Conservation (phyloP, 2,797 vertebrate species). For the Anisognathus igniventris region DNA sequence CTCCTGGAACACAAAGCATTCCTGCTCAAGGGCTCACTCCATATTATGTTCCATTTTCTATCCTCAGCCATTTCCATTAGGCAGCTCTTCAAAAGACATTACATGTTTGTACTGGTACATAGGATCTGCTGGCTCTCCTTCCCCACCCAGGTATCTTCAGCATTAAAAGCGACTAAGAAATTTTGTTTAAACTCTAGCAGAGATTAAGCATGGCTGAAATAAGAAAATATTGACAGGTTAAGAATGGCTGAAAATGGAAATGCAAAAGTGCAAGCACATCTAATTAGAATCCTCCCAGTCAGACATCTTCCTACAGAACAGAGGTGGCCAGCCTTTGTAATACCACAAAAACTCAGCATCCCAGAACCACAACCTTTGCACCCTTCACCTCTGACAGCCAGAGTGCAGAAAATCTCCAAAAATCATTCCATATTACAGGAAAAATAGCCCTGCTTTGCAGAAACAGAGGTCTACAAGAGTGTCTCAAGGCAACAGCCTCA, state of each 20-base stretch:
- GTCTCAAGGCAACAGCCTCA: background rate
- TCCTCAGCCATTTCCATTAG: slow-evolving; percentile 48
- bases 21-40: slow-evolving; percentile 44
- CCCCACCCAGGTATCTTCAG: background rate
- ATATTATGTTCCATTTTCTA: slow-evolving; percentile 59
- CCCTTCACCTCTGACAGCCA: background rate
- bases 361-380: background rate
- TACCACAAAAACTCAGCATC: background rate
- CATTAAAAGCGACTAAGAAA: background rate
- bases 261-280: background rate
- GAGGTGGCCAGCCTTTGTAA: background rate
- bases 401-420: background rate
- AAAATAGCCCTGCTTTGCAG: background rate
- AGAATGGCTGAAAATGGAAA: slow-evolving; percentile 1
- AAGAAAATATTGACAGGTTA: slow-evolving; percentile 35
- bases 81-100: slow-evolving; percentile 56
- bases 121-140: background rate
- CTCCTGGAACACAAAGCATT: slow-evolving; percentile 50
- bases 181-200: slow-evolving; percentile 22
- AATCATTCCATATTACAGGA: background rate
- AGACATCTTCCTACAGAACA: background rate
- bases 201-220: background rate
- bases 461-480: background rate
- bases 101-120: slow-evolving; percentile 44
- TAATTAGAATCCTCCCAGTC: background rate